Conservation (phyloP, 1,140 invertebrate genomes). For the Penaeus japonicus region DNA sequence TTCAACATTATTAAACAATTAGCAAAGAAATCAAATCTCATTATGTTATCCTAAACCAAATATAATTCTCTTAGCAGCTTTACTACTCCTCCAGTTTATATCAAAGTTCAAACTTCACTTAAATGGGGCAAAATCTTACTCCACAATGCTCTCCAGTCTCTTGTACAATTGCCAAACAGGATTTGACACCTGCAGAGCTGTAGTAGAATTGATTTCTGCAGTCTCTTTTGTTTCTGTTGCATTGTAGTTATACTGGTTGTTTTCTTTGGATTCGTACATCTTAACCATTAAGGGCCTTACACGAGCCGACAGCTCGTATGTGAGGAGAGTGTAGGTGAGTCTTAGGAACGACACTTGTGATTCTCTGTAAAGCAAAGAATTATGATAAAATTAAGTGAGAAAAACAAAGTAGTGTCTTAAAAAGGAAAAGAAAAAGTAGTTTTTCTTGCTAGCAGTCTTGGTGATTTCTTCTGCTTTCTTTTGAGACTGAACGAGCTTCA, state of each 20-base stretch:
- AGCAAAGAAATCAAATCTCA: too few species aligned
- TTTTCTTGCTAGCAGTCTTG: too few species aligned
- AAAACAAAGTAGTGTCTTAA: not conserved
- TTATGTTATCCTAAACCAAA: too few species aligned
- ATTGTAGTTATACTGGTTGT: not conserved
- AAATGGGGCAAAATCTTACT: not conserved
- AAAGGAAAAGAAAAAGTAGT: not conserved
- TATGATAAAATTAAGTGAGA: not conserved
- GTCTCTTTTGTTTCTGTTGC: not conserved
- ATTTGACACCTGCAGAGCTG: not conserved
- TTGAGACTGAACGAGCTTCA: too few species aligned
- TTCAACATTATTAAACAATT: too few species aligned
- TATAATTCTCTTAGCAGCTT: too few species aligned
- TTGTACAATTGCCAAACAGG: conserved; percentile 39
- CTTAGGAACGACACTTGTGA: conserved; percentile 20
- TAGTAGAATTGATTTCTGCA: not conserved
- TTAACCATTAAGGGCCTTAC: conserved; percentile 16
- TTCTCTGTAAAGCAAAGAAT: conserved; percentile 18
- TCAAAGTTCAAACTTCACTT: too few species aligned
- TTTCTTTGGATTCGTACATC: not conserved
- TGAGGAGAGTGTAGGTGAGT: conserved; percentile 27
- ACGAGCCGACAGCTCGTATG: conserved; percentile 18
- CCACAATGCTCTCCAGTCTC: not conserved
- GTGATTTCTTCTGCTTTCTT: too few species aligned
- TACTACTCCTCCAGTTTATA: too few species aligned